Base-by-base conservation (phyloP, 2,888 invertebrate genomes). In the Eucera pruinosa region DNA sequence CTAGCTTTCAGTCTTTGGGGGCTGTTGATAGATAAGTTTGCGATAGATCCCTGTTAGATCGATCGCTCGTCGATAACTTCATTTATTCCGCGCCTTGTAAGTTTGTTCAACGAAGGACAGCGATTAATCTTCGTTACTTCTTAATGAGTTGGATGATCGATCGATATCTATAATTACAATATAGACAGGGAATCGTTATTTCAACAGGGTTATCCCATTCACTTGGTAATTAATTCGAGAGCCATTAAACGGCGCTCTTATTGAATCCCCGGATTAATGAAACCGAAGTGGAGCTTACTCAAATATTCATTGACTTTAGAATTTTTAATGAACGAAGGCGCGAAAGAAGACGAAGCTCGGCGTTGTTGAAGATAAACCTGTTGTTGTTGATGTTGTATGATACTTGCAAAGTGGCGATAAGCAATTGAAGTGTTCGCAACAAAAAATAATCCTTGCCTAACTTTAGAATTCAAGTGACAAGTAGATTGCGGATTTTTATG, bases 301-400 rank as follows among this genome's bases (percentile, higher is more conserved):
- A 61, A 61, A 61, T 36, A 61, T 61, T 36, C 36, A 23, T 25
- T 33, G 61, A 61, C 33, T 48, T 33, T 5, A 4, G 5, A 61
- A n/a, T 18, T 18, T 48, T 23, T 36, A n/a, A 11, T 25, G n/a
- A n/a, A n/a, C n/a, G n/a, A n/a, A n/a, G n/a, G n/a, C n/a, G n/a
- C n/a, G n/a, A n/a, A n/a, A n/a, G n/a, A n/a, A n/a, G n/a, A n/a
- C n/a, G n/a, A n/a, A n/a, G n/a, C n/a, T n/a, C n/a, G n/a, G n/a
- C 13, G 39, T 0, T 39, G 15, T 39, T 39, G 2, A 2, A 13
- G 39, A 39, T 9, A 39, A 15, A 15, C n/a, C n/a, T n/a, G n/a
- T n/a, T n/a, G n/a, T n/a, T n/a, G n/a, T n/a, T n/a, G n/a, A n/a
- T n/a, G n/a, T n/a, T n/a, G n/a, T n/a, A n/a, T n/a, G n/a, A n/a